Conservation (phyloP, 2,113 vertebrate genomes). For the Paratilapia polleni region DNA sequence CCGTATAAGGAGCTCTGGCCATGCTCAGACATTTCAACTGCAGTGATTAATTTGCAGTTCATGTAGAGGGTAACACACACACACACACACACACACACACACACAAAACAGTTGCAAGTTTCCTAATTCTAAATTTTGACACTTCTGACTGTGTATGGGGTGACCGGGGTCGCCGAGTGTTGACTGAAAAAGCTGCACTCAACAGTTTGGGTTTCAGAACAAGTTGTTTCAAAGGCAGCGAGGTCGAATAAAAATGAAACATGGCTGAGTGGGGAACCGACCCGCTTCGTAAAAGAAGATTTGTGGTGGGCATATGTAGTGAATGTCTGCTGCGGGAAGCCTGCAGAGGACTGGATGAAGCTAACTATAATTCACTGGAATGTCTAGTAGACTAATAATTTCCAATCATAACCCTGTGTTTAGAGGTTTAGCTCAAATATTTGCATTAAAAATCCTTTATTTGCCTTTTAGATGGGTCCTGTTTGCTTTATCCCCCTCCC, state of each 20-base stretch:
- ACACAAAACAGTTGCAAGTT: neutral
- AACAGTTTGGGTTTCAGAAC: neutral
- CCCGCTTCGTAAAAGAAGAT: constrained; percentile 27
- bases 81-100: neutral
- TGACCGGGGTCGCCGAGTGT: neutral
- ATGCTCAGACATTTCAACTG: neutral
- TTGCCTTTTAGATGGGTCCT: neutral
- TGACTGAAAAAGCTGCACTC: neutral
- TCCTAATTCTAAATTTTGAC: neutral
- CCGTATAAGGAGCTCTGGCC: neutral
- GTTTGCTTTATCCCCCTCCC: constrained; percentile 5
- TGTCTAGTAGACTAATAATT: neutral
- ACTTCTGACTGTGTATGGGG: neutral
- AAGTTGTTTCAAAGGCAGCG: neutral
- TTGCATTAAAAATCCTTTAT: constrained; percentile 18
- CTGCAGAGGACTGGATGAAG: neutral
- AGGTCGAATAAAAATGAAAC: constrained; percentile 32
- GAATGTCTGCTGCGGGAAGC: neutral
- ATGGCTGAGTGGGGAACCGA: neutral
- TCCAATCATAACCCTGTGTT: neutral
- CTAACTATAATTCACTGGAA: neutral
- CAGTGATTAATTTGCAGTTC: neutral
- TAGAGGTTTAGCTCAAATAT: constrained; percentile 9
- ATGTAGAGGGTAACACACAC: neutral
- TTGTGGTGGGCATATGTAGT: neutral